Conservation (phyloP, 1,140 invertebrate genomes). For the Heliconius hermathena region DNA sequence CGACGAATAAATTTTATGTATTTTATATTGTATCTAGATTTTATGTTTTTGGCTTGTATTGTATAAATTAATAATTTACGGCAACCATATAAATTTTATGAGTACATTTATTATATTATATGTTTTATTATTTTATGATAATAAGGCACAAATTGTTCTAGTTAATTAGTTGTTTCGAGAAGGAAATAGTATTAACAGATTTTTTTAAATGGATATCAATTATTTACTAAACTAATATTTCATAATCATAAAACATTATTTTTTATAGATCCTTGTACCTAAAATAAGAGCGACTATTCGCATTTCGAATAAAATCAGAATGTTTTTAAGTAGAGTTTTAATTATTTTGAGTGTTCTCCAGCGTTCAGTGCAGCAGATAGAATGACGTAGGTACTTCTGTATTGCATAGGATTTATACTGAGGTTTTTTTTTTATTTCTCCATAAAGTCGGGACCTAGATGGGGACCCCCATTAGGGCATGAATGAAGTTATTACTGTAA, state of each 20-base stretch:
- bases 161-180: background rate
- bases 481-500: constrained; percentile 17
- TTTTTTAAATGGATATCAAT: background rate
- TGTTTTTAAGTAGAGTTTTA: constrained; percentile 35
- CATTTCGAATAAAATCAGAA: constrained; percentile 25
- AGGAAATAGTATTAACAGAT: background rate
- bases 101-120: background rate
- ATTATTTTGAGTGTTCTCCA: constrained; percentile 38
- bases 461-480: constrained; percentile 10
- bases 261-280: background rate
- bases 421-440: constrained; percentile 27
- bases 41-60: background rate
- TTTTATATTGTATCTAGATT: constrained; percentile 24
- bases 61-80: background rate
- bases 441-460: constrained; percentile 13
- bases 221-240: background rate
- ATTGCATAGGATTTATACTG: constrained; percentile 20
- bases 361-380: constrained; percentile 31
- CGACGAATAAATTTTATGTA: constrained; percentile 19
- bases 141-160: background rate
- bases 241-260: background rate
- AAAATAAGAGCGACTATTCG: constrained; percentile 9
- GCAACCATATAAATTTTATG: background rate
- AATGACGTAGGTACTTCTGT: constrained; percentile 33
- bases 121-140: background rate